Evolutionary conservation across 1,140 invertebrate species (phyloP).

Genomic region (Geopemphigus sp.): DNA sequence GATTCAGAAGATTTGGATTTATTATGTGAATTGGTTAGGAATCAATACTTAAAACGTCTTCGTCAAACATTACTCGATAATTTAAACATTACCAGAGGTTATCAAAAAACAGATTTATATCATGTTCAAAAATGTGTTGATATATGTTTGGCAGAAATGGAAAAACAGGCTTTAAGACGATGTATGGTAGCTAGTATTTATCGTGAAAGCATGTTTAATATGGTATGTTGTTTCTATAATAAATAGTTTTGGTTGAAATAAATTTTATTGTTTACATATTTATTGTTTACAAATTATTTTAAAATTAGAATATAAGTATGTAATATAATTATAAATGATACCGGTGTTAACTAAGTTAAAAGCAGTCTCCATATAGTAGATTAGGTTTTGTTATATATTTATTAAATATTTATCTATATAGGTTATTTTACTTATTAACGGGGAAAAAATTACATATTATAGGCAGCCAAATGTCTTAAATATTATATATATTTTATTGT

Average conservation of each 20-base stretch:
- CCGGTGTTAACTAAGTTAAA: neutral
- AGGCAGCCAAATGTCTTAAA: too few species aligned
- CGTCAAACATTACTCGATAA: constrained; percentile 44
- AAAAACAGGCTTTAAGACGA: constrained; percentile 51
- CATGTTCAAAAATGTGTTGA: constrained; percentile 43
- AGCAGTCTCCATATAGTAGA: neutral
- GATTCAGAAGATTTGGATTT: constrained; percentile 14
- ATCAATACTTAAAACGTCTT: constrained; percentile 46
- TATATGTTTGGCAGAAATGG: constrained; percentile 49
- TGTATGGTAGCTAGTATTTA: constrained; percentile 52
- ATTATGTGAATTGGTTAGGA: constrained; percentile 43
- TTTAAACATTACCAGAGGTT: constrained; percentile 30
- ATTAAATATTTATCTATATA: too few species aligned
- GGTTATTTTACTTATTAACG: too few species aligned
- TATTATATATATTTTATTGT: too few species aligned
- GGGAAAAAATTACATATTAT: too few species aligned
- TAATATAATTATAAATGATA: too few species aligned
- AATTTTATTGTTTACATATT: neutral
- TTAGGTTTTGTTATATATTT: neutral
- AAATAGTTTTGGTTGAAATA: neutral
- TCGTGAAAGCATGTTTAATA: constrained; percentile 49
- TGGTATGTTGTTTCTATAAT: constrained; percentile 37
- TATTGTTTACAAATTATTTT: too few species aligned
- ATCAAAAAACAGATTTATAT: neutral
- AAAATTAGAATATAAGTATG: too few species aligned